Base-by-base conservation (phyloP, 1,140 invertebrate genomes). In the Drosophila lacteicornis region DNA sequence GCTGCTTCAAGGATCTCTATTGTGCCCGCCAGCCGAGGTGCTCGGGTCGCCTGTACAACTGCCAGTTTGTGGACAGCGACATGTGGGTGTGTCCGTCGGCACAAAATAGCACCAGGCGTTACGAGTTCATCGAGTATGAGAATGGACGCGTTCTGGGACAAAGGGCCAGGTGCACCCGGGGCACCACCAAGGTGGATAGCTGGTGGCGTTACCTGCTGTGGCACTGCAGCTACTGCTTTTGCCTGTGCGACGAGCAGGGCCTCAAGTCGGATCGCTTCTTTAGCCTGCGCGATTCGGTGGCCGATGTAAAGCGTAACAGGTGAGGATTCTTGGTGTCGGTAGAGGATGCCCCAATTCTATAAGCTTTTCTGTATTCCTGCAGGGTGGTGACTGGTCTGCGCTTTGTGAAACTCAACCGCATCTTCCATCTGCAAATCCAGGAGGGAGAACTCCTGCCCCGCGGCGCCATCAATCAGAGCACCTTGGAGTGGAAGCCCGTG, bases 221-320 rank as follows among this genome's bases (percentile, higher is more conserved):
- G 94, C 97, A 98, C 91, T 98, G 97, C 93, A 97, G 96, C 22
- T 98, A 98, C 91, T 98, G 97, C 91, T 95, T 98, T 83, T 98
- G 97, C 84, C 94, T 96, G 30, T 98, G 97, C 91, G 97, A 98
- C 91, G 97, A 97, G 90, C 93, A 95, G 63, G 95, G 95, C 30
- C 60, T 93, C 0, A 94, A 93, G 60, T 96, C 96, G 5, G 96
- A 98, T 88, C 94, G 97, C 70, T 97, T 96, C 92, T 96, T 98
- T 92, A 98, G 96, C 92, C 93, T 98, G 63, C 93, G 94, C 58
- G 94, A 95, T 47, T 94, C 94, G 1, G 84, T 94, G 4, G 94
- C 97, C 4, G 94, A 98, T 85, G 91, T 95, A n/a, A 82, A 92
- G 5, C 93, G 95, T n/a, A 97, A 97, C 92, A 97, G 94, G 96